phyloP scores from a whole-genome alignment of 1,140 invertebrate species.

The Tyrophagus putrescentiae region DNA sequence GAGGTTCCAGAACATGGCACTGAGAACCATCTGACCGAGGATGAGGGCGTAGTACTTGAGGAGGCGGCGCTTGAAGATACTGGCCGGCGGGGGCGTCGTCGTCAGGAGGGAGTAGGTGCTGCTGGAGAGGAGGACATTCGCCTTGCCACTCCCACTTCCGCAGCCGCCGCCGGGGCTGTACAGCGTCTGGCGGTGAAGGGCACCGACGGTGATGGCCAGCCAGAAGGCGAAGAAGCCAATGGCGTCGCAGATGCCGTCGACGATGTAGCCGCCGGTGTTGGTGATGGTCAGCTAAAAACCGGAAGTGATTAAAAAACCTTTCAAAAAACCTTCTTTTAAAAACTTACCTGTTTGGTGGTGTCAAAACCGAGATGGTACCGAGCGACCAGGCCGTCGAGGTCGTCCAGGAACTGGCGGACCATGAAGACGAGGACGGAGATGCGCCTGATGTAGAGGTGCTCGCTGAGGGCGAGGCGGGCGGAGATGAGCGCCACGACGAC shows the following conservation, averaged over 20 bases:
- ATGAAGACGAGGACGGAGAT: slow-evolving; percentile 55
- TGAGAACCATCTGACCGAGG: slow-evolving; percentile 49
- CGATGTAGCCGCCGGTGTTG: slow-evolving; percentile 9
- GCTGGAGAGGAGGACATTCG: too few species aligned
- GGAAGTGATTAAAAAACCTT: neutral
- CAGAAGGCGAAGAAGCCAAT: slow-evolving; percentile 35
- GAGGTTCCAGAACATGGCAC: slow-evolving; percentile 59
- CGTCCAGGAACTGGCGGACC: slow-evolving; percentile 56
- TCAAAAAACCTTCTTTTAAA: neutral
- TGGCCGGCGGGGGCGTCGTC: neutral
- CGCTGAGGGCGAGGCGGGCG: slow-evolving; percentile 49
- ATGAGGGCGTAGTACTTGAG: slow-evolving; percentile 32
- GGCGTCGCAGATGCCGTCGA: slow-evolving; percentile 41
- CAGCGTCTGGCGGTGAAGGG: neutral
- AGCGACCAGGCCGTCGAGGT: slow-evolving; percentile 60
- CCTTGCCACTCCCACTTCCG: too few species aligned
- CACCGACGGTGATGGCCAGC: slow-evolving; percentile 23
- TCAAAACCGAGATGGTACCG: slow-evolving; percentile 35
- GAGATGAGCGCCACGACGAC: slow-evolving; percentile 51
- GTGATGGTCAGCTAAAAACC: slow-evolving; percentile 30
- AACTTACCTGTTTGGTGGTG: slow-evolving; percentile 33
- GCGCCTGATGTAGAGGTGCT: slow-evolving; percentile 42
- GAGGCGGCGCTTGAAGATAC: neutral
- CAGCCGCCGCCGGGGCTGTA: too few species aligned
- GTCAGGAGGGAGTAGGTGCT: neutral